These are phyloP conservation scores for Eupithecia subumbrata DNA, from an alignment of 2,888 invertebrate genomes.

Conservation along the genomic window DNA sequence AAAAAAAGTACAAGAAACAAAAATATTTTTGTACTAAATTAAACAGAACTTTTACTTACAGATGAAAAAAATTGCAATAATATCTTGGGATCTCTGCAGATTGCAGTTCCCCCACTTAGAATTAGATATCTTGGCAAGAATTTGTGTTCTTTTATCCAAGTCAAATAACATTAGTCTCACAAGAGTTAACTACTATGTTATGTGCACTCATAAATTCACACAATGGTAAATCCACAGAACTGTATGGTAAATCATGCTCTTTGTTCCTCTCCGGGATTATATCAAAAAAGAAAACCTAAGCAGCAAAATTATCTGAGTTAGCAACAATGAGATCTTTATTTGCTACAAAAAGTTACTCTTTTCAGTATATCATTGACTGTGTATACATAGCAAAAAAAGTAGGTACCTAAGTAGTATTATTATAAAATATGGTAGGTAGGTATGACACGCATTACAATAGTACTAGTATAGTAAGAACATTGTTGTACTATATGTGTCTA, in stretches of 20 bases:
- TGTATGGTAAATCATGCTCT: not conserved
- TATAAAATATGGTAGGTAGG: not conserved
- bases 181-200: not conserved
- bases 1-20: constrained; percentile 30
- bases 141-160: not conserved
- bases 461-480: not conserved
- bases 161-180: not conserved
- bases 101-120: not conserved
- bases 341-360: not conserved
- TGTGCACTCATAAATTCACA: not conserved
- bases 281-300: not conserved
- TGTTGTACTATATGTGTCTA: not conserved
- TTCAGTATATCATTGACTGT: not conserved
- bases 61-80: not conserved
- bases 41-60: not conserved
- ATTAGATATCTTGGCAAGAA: not conserved
- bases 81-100: not conserved
- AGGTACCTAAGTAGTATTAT: not conserved
- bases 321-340: not conserved
- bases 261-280: not conserved
- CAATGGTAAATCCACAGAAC: not conserved
- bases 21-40: constrained; percentile 73
- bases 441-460: not conserved
- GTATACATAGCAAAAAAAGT: not conserved
- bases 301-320: not conserved